Evolutionary conservation across 2,113 vertebrate genomes (phyloP).

Genomic region (Chloroceryle aenea): DNA sequence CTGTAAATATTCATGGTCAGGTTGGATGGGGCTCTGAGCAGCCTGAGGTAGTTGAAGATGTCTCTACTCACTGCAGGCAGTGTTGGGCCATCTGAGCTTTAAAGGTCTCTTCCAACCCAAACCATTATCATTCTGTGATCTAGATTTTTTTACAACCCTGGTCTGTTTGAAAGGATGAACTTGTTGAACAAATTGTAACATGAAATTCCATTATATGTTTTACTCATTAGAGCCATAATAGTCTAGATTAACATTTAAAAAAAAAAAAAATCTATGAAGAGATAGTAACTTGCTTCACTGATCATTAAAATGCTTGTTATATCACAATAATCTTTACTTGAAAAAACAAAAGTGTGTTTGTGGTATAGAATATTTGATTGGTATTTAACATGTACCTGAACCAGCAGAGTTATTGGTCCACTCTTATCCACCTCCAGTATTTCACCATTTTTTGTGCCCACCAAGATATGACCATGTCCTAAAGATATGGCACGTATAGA

Average conservation of each 20-base stretch:
- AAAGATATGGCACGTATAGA: conserved; percentile 99
- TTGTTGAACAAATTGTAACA: neutral
- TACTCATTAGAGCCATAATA: neutral
- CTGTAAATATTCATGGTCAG: too few species aligned
- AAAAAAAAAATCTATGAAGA: neutral
- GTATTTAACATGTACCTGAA: conserved; percentile 77
- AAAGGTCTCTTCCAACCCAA: too few species aligned
- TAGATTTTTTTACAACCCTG: too few species aligned
- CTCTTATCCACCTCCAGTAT: conserved; percentile 98
- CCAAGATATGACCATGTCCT: conserved; percentile 96
- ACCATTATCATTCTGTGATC: too few species aligned
- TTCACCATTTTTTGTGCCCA: conserved; percentile 98
- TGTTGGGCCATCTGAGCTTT: too few species aligned
- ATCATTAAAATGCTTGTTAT: neutral
- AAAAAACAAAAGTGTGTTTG: neutral
- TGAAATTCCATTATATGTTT: neutral
- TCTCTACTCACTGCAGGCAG: too few species aligned
- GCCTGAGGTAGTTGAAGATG: too few species aligned
- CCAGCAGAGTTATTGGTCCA: conserved; percentile 91
- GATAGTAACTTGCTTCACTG: neutral
- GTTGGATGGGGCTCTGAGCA: too few species aligned
- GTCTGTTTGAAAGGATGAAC: neutral
- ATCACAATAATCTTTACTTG: neutral
- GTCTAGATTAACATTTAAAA: neutral
- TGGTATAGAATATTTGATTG: neutral